Conservation (phyloP, 2,888 invertebrate genomes). For the Conomelus anceps region DNA sequence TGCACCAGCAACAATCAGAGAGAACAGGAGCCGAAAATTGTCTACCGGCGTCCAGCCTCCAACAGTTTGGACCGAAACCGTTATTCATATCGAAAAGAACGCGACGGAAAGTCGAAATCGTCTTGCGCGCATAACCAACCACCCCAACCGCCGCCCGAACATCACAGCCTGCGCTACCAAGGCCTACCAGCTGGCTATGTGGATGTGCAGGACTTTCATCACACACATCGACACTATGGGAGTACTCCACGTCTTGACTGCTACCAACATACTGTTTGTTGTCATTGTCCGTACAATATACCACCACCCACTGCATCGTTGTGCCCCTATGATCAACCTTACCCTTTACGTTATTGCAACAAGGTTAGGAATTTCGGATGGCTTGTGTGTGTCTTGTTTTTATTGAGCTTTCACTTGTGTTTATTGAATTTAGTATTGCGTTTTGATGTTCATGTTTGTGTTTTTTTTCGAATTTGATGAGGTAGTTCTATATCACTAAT, state of each 20-base stretch:
- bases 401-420: constrained; percentile 48
- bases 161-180: not conserved
- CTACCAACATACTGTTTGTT: constrained; percentile 16
- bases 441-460: too few species aligned
- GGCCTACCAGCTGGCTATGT: constrained; percentile 1
- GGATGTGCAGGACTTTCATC: not conserved
- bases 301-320: constrained; percentile 3
- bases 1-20: constrained; percentile 2
- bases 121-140: constrained; percentile 41
- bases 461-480: too few species aligned
- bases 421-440: too few species aligned
- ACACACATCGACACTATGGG: constrained; percentile 19
- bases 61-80: constrained; percentile 52
- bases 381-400: not conserved
- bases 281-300: constrained; percentile 15
- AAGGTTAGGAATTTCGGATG: constrained; percentile 1
- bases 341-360: not conserved
- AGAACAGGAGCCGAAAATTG: not conserved
- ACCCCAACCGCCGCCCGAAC: constrained; percentile 13
- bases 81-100: constrained; percentile 49
- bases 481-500: too few species aligned
- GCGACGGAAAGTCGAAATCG: constrained; percentile 59
- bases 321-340: constrained; percentile 18
- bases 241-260: constrained; percentile 22
- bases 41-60: constrained; percentile 23